Base-by-base conservation (phyloP, 2,113 vertebrate species). In the Centrocercus urophasianus region DNA sequence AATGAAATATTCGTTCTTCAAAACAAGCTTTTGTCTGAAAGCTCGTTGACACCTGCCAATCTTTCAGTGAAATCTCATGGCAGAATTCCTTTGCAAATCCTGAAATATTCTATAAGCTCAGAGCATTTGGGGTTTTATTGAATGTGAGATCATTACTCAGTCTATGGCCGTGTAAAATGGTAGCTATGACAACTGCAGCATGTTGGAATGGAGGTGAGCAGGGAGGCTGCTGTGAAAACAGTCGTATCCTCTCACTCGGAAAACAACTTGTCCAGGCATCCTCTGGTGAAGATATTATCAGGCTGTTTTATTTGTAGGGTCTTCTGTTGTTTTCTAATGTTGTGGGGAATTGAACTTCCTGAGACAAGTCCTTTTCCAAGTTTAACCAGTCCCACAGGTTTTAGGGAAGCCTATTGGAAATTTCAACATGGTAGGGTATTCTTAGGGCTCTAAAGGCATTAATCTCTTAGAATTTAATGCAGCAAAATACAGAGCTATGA, bases 151-250 rank as follows among this genome's bases (percentile, higher is more conserved):
- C 78, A 65, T 79, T 63, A 25, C 43, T 52, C 30, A 13, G 19
- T 59, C 25, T 43, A 34, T 45, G 75, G 67, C 54, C 45, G 1
- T 70, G 27, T 34, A 28, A 90, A 79, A 78, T 70, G 45, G 93
- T 93, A 89, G 36, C 94, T 82, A 91, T 94, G 84, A 83, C 66
- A 94, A 91, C 92, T 67, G 45, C 38, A 45, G 71, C 28, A 13
- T 59, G 10, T 42, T 71, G 78, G 21, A 92, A 30, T 38, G 70
- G 74, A 82, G 43, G 52, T 52, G 27, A 87, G 74, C 43, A 79
- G 56, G 25, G 50, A 52, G 47, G 57, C 50, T 84, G 89, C 11
- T 79, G 8, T 48, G 57, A 57, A 69, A 60, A 61, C 10, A 75
- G 30, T 50, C 20, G 30, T 61, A 69, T 47, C 34, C 13, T 69